Evolutionary conservation across 2,113 vertebrate genomes (phyloP), one percentile per base, ranked within the genome.

Genomic region (Microcebus murinus): DNA sequence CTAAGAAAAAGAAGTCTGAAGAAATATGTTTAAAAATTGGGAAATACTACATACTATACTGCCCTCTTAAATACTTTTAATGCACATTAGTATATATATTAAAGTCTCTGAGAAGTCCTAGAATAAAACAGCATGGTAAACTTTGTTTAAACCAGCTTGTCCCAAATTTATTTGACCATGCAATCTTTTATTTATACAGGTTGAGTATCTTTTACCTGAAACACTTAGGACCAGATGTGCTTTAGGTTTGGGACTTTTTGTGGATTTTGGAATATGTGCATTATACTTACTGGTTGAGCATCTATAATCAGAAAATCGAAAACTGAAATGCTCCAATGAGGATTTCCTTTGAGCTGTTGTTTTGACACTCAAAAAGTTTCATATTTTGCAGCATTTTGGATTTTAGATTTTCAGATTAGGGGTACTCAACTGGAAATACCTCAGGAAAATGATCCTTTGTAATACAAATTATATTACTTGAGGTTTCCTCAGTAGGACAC

Each of bases 391-490:
- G 71, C 27, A 48, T 31, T 74, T 76, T 15, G 8, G 42, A 76
- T 76, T 76, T 76, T 31, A 48, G 73, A 76, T 48, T 76, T 76
- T 76, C 45, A 27, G 73, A 76, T 31, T 31, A 48, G 73, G 73
- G 42, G 48, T 48, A 31, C 25, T 48, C 73, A 48, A 76, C 12
- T 86, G 39, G 13, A 67, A 90, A 87, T 91, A 25, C 27, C 52
- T 96, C 25, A 88, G 39, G 45, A 95, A 94, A 96, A 73, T 88
- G 55, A 71, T 74, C 31, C 42, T 86, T 71, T 71, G 59, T 71
- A 74, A 97, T 79, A 93, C 23, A 95, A 91, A 91, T 88, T 48
- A 34, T 52, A 84, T 71, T 87, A 92, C 36, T 80, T 80, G 11
- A 80, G 11, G 73, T 82, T 92, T 93, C 55, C 36, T 23, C 15